These are phyloP conservation scores for Triplophysa tibetana DNA, from an alignment of 2,113 vertebrate species.

Conservation along the genomic window DNA sequence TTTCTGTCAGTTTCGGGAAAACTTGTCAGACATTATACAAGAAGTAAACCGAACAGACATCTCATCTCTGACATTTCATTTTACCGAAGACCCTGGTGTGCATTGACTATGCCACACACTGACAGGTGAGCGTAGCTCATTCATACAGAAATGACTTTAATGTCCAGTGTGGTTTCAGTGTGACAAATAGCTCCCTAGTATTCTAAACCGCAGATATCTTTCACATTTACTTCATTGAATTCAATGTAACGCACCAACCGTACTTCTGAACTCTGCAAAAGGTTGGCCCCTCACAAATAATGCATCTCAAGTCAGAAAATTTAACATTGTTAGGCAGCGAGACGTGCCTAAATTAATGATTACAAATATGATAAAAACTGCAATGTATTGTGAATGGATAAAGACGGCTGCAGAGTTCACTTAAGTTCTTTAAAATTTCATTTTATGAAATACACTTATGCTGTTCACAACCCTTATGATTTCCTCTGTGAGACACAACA, in stretches of 20 bases:
- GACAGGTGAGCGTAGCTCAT: background rate
- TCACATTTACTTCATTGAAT: background rate
- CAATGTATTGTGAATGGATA: too few relatives aligned
- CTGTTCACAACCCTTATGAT: too few relatives aligned
- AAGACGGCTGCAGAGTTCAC: too few relatives aligned
- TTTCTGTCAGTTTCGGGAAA: slow-evolving; percentile 1
- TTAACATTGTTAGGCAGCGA: too few relatives aligned
- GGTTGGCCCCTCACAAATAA: background rate
- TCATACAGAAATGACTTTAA: slow-evolving; percentile 31
- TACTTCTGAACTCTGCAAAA: background rate
- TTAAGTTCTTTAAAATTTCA: too few relatives aligned
- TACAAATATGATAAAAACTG: too few relatives aligned
- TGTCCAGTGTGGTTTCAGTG: slow-evolving; percentile 29
- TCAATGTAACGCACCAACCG: background rate
- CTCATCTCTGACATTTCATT: slow-evolving; percentile 23
- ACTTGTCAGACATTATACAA: background rate
- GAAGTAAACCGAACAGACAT: background rate
- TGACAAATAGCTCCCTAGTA: background rate
- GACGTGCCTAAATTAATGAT: too few relatives aligned
- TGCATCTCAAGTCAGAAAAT: too few relatives aligned
- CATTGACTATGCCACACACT: background rate
- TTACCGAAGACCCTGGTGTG: background rate
- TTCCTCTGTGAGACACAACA: too few relatives aligned
- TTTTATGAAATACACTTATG: too few relatives aligned
- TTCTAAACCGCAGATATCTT: slow-evolving; percentile 1